Conservation (phyloP, 2,797 vertebrate species). For the Protosalanx chinensis region DNA sequence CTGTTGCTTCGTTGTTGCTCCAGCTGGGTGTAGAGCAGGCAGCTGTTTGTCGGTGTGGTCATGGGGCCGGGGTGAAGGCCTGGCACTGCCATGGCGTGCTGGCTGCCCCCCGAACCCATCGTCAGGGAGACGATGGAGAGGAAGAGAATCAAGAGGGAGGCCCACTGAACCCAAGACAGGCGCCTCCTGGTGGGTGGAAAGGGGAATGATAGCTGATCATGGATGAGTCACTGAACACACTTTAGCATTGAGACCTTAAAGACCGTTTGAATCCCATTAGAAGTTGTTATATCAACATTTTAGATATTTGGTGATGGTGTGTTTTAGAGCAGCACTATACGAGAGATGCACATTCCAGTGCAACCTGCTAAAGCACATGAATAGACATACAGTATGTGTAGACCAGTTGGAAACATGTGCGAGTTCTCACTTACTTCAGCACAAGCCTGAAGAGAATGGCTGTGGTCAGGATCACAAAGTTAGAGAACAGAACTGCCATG, state of each 20-base stretch:
- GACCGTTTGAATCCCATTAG: background rate
- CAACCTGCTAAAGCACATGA: background rate
- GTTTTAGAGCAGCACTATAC: background rate
- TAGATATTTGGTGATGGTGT: too few species aligned
- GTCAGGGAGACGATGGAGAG: conserved; percentile 90
- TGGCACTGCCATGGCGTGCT: conserved; percentile 70
- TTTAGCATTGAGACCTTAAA: background rate
- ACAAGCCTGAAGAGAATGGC: conserved; percentile 94
- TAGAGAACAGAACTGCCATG: conserved; percentile 95
- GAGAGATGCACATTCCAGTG: background rate
- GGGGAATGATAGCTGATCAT: background rate
- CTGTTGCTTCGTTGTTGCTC: conserved; percentile 69
- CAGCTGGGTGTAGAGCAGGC: conserved; percentile 74
- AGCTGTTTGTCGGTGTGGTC: conserved; percentile 83
- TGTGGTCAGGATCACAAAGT: conserved; percentile 98
- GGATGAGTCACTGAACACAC: background rate
- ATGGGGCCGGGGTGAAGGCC: conserved; percentile 77
- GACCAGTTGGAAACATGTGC: conserved; percentile 11
- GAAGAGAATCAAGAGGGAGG: conserved; percentile 88
- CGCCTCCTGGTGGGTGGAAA: conserved; percentile 73
- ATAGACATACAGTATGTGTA: background rate
- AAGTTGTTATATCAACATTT: background rate
- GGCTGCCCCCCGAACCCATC: conserved; percentile 72
- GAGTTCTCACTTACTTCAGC: conserved; percentile 84
- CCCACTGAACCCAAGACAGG: conserved; percentile 93